Conservation (phyloP, 1,140 invertebrate species). For the Pollicipes pollicipes region DNA sequence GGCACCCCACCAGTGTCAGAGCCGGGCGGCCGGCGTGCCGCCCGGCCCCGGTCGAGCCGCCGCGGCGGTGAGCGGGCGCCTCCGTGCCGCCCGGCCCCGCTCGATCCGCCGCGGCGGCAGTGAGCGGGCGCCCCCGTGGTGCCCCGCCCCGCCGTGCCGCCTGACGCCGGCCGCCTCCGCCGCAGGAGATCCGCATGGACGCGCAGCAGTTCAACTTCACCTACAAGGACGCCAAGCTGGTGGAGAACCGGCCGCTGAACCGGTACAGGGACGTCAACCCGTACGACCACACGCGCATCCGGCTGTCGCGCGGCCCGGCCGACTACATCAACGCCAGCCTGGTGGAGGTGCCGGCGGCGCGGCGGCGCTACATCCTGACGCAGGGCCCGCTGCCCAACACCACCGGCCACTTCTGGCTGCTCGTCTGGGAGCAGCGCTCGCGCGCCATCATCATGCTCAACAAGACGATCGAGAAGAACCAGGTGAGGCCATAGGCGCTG, state of each 20-base stretch:
- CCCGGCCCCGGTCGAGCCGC: too few species aligned
- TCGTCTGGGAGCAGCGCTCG: constrained; percentile 90
- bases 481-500: constrained; percentile 30
- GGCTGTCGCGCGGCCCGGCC: constrained; percentile 35
- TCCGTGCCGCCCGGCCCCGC: too few species aligned
- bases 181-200: neutral
- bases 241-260: constrained; percentile 61
- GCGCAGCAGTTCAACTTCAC: constrained; percentile 34
- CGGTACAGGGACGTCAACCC: constrained; percentile 89
- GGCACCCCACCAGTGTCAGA: too few species aligned
- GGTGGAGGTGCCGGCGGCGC: constrained; percentile 57
- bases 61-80: too few species aligned
- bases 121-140: too few species aligned
- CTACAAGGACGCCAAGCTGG: constrained; percentile 53
- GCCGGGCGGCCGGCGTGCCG: too few species aligned
- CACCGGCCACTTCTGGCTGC: constrained; percentile 85
- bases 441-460: constrained; percentile 89
- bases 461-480: constrained; percentile 80
- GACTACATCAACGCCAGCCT: constrained; percentile 44
- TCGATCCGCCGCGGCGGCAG: too few species aligned
- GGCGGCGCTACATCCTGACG: constrained; percentile 76
- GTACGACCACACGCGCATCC: constrained; percentile 78
- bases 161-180: too few species aligned
- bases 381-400: constrained; percentile 78
- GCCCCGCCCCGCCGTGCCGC: too few species aligned